phyloP scores from a whole-genome alignment of 2,888 invertebrate species.

The Caenorhabditis sinica region DNA sequence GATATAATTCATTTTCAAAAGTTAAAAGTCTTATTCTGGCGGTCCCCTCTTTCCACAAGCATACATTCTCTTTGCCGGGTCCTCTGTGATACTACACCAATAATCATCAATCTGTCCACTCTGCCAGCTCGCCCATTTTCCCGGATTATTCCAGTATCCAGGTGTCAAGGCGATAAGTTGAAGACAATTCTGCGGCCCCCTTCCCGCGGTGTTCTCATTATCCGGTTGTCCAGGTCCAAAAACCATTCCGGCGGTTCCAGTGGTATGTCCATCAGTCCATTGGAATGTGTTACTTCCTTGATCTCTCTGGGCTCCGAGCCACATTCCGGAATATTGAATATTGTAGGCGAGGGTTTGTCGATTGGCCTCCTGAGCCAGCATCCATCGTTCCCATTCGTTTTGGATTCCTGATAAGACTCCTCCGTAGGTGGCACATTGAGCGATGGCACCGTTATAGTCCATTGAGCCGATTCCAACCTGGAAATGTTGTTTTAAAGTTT shows the following conservation, averaged over 20 bases:
- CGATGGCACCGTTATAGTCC: constrained; percentile 41
- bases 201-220: constrained; percentile 9
- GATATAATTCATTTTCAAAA: too few relatives aligned
- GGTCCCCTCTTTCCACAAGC: constrained; percentile 38
- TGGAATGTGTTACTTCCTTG: constrained; percentile 9
- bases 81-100: constrained; percentile 15
- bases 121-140: neutral
- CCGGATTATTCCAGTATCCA: constrained; percentile 33
- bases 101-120: constrained; percentile 26
- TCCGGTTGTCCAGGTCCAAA: constrained; percentile 44
- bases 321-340: constrained; percentile 20
- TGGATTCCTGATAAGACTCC: constrained; percentile 43
- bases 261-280: constrained; percentile 54
- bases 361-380: constrained; percentile 19
- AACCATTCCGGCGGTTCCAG: constrained; percentile 22
- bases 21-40: neutral
- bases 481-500: neutral
- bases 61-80: constrained; percentile 24
- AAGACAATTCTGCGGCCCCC: constrained; percentile 36
- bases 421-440: constrained; percentile 45
- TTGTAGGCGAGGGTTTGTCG: constrained; percentile 29
- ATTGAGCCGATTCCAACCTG: constrained; percentile 45
- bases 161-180: constrained; percentile 23
- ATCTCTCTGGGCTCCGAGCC: constrained; percentile 32
- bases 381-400: constrained; percentile 27